Base-by-base conservation (phyloP, 2,888 invertebrate species). In the Leptothorax acervorum region DNA sequence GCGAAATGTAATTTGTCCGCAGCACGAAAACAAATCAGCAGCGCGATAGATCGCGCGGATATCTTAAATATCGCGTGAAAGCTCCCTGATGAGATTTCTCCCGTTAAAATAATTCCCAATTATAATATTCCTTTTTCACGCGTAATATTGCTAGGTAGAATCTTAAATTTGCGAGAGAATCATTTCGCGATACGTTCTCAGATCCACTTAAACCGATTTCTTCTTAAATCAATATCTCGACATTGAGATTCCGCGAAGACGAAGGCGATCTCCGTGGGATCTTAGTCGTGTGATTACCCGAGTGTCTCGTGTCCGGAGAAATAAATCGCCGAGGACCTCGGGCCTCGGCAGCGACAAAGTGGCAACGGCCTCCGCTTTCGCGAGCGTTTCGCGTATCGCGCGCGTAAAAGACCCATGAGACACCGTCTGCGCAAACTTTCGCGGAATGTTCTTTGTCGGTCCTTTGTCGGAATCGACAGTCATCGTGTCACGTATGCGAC, bases 401-500 rank as follows among this genome's bases (percentile, higher is more conserved):
- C 63, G 39, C 45, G 62, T 74, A 76, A 76, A 45, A 68, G 66
- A 66, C 68, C 55, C 76, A 42, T 70, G 55, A 68, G 55, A 55
- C 78, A 55, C 42, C 55, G 78, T 55, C 70, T 70, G 55, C 15
- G 76, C 28, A 78, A 70, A 78, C 78, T 70, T 81, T 81, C 74
- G 60, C 81, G 81, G 74, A 81, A 74, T 81, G 73, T 74, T 81
- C 81, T 71, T 81, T 81, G 81, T 74, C 81, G 71, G 35, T 78
- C 78, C 78, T 78, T 78, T 78, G 78, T 63, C 66, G 68, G 84
- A 85, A 74, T 53, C 66, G 75, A 75, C 75, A 62, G 51, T 78
- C 78, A 31, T 42, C 42, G 45, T 48, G n/a, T 66, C 45, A 45
- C 45, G 12, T 12, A 28, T 5, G 15, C 42, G 53, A 45, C 70